Base-by-base conservation (phyloP, 2,797 vertebrate genomes). In the Lithobates sylvaticus region DNA sequence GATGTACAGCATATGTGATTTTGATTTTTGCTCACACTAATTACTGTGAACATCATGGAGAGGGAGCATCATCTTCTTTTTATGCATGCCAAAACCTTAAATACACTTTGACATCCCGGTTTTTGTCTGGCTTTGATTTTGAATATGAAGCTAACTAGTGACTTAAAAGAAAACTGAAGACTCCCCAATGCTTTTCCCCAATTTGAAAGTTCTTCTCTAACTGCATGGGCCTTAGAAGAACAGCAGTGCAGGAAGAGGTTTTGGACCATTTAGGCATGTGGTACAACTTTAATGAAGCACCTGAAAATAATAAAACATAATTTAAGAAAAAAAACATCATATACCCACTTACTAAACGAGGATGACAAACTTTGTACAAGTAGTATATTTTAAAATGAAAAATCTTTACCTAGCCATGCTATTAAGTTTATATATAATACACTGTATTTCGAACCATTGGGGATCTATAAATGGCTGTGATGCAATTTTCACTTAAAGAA, bases 221-320 rank as follows among this genome's bases (percentile, higher is more conserved):
- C 54, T 27, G 23, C 36, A 80, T 50, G 29, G 36, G 27, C 29
- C 84, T 79, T 80, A 18, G 47, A 27, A 79, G 58, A 58, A 74
- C 58, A 26, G 58, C 27, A 50, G 27, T 67, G 27, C 18, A 47
- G 77, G 61, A 76, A 58, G 39, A 21, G 15, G 47, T 58, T 21
- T 73, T 70, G 70, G 36, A 68, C 15, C 67, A 80, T 34, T 85
- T 47, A 65, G 29, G 68, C 71, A 27, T 79, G 26, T 29, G 54
- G 29, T 26, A 13, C 10, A 61, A 21, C 36, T 74, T 85, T 85
- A 80, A 36, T 74, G 84, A 73, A 74, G 39, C 16, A 50, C 70
- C 77, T 80, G 39, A 67, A 85, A 85, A 85, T 80, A 85, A 84
- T 70, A 75, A 79, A 61, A 54, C 36, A 72, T 8, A 0, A 71